Base-by-base conservation (phyloP, 2,113 vertebrate species). In the Amazona vittata region DNA sequence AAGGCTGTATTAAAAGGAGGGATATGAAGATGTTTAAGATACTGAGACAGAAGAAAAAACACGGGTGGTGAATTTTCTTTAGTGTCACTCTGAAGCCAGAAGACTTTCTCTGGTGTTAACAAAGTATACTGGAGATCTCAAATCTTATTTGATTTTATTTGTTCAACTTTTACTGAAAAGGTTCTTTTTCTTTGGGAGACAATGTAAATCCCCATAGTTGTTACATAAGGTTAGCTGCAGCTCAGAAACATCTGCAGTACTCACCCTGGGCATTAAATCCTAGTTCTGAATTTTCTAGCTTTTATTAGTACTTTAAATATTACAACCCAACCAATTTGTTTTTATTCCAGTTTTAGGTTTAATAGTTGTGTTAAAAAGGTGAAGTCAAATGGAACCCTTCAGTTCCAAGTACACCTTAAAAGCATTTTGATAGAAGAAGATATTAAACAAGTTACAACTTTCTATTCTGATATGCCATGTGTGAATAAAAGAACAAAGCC, bases 261-360 rank as follows among this genome's bases (percentile, higher is more conserved):
- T 92, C 57, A 84, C 11, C 4, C n/a, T 70, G 28, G 17, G 15
- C 49, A 65, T 75, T 64, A 84, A 87, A 89, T 62, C 25, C 53
- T 33, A 64, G 29, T 75, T 86, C 80, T 87, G 59, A 82, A 62
- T 85, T 94, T 95, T 69, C 69, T 60, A 89, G 57, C 11, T 81
- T 95, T 91, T 89, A 80, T 92, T 89, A 82, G 43, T 8, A 50
- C 67, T 92, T 91, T 57, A 89, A 93, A 89, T 83, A 79, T 89
- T 80, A 79, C n/a, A 84, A 20, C 22, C 41, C 31, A 73, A 62
- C 12, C 0, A 0, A 85, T 95, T 91, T 87, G 52, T 2, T 79
- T 89, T 86, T 70, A 84, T 93, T 87, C 18, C 35, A 60, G 74
- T 55, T 88, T 89, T 49, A 74, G 24, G 12, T 86, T 90, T 93